Evolutionary conservation across 2,113 vertebrate species (phyloP).

Genomic region (Erythrocebus patas): DNA sequence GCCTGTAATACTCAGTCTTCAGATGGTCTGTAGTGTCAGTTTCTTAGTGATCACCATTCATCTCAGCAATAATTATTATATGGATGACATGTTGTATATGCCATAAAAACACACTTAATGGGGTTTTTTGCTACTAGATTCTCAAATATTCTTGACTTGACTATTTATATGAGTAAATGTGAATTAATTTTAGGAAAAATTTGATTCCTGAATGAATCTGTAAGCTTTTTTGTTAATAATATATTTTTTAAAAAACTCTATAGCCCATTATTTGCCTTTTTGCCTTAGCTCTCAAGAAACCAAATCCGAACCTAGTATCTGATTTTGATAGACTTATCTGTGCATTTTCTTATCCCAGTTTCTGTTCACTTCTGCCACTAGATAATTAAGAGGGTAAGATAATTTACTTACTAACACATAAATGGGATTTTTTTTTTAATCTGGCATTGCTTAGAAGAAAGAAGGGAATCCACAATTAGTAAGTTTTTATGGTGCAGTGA

Average conservation of each 20-base stretch:
- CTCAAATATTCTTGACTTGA: not conserved
- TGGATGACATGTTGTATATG: not conserved
- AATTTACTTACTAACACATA: not conserved
- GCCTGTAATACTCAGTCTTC: not conserved
- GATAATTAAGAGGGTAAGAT: not conserved
- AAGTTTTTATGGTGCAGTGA: not conserved
- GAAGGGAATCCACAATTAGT: not conserved
- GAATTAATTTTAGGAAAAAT: not conserved
- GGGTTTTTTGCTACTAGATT: not conserved
- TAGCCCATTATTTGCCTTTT: not conserved
- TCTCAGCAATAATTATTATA: not conserved
- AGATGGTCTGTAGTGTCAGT: not conserved
- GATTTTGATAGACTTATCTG: not conserved
- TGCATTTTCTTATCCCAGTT: not conserved
- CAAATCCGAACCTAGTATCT: not conserved
- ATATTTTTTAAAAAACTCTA: not conserved
- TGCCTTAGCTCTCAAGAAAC: not conserved
- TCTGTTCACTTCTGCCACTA: not conserved
- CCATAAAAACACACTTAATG: not conserved
- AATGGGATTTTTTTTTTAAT: not conserved
- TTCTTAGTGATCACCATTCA: not conserved
- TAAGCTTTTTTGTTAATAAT: not conserved
- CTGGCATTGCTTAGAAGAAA: not conserved
- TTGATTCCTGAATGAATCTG: not conserved
- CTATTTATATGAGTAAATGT: not conserved